A percentile compares a stretch with the other conserved stretches of the same genome.
Conservation (phyloP, 23 tunicate genomes). For the Trididemnum miniatum region DNA sequence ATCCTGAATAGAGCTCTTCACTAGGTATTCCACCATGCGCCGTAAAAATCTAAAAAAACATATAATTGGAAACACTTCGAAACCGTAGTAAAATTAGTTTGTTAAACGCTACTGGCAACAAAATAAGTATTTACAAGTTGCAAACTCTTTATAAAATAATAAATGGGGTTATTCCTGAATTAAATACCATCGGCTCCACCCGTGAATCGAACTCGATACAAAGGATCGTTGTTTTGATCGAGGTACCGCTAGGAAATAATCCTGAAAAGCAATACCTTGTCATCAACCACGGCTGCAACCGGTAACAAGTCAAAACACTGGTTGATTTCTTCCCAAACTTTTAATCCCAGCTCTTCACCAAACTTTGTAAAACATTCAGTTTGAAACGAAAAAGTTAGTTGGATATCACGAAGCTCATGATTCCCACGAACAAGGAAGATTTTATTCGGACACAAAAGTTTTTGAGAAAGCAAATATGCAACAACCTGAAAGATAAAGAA, state of each 20-base stretch:
- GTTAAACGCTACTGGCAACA: too few relatives aligned
- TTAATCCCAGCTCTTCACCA: slow-evolving; percentile 55
- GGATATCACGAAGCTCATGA: slow-evolving; percentile 89
- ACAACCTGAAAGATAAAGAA: slow-evolving; percentile 51
- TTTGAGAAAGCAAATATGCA: slow-evolving; percentile 87
- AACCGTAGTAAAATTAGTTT: too few relatives aligned
- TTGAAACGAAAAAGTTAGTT: slow-evolving; percentile 83
- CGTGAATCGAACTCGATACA: too few relatives aligned
- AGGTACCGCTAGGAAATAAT: too few relatives aligned
- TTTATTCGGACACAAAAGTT: slow-evolving; percentile 82
- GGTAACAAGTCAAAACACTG: slow-evolving; percentile 82
- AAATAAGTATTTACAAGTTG: too few relatives aligned
- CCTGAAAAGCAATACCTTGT: too few relatives aligned
- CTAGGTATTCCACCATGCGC: slow-evolving; percentile 92
- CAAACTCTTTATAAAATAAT: too few relatives aligned
- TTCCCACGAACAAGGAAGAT: slow-evolving; percentile 90
- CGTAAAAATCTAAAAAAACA: slow-evolving; percentile 62
- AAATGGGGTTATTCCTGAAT: too few relatives aligned
- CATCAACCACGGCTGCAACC: slow-evolving; percentile 88
- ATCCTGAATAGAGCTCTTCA: slow-evolving; percentile 27
- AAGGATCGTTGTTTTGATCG: too few relatives aligned
- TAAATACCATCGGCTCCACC: too few relatives aligned
- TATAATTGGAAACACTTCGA: too few relatives aligned
- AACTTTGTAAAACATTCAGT: slow-evolving; percentile 77
- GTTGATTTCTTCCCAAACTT: slow-evolving; percentile 84